A percentile compares a stretch with the other conserved stretches of the same genome.
Evolutionary conservation across 2,888 invertebrate species (phyloP).

Genomic region (Euproctis similis): DNA sequence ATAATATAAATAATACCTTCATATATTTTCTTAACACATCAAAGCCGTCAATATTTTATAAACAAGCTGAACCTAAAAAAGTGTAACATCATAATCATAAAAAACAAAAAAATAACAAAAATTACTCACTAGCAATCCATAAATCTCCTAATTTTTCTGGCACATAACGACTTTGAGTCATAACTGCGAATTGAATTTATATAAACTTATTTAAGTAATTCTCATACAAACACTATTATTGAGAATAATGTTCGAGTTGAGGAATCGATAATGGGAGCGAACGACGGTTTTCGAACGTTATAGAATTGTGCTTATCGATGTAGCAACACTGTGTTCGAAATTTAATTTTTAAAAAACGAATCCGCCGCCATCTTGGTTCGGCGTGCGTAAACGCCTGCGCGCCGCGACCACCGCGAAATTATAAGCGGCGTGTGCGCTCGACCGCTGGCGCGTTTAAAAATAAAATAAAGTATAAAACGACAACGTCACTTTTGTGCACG

Average conservation of each 20-base stretch:
- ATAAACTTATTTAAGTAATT: constrained; percentile 48
- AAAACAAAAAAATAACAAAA: too few species aligned
- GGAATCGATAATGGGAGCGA: constrained; percentile 38
- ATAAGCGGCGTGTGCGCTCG: constrained; percentile 62
- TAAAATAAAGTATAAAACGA: constrained; percentile 75
- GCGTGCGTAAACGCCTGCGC: constrained; percentile 72
- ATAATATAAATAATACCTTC: too few species aligned
- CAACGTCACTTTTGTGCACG: constrained; percentile 71
- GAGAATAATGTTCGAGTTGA: constrained; percentile 42
- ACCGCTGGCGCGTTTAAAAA: constrained; percentile 69
- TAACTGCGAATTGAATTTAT: constrained; percentile 49
- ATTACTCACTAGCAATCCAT: constrained; percentile 57
- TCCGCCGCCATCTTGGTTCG: constrained; percentile 63
- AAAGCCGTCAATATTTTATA: constrained; percentile 13
- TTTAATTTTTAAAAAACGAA: constrained; percentile 41
- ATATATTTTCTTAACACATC: constrained; percentile 3
- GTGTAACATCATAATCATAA: constrained; percentile 31
- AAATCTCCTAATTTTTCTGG: constrained; percentile 50
- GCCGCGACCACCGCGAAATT: constrained; percentile 73
- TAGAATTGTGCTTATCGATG: constrained; percentile 39
- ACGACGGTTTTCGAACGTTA: constrained; percentile 28
- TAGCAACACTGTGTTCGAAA: constrained; percentile 35
- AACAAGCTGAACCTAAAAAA: constrained; percentile 11
- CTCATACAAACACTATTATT: constrained; percentile 42
- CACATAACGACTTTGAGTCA: constrained; percentile 50